Evolutionary conservation across 1,140 invertebrate genomes (phyloP), one percentile per base, ranked within the genome.

Genomic region (Anadara kagoshimensis): DNA sequence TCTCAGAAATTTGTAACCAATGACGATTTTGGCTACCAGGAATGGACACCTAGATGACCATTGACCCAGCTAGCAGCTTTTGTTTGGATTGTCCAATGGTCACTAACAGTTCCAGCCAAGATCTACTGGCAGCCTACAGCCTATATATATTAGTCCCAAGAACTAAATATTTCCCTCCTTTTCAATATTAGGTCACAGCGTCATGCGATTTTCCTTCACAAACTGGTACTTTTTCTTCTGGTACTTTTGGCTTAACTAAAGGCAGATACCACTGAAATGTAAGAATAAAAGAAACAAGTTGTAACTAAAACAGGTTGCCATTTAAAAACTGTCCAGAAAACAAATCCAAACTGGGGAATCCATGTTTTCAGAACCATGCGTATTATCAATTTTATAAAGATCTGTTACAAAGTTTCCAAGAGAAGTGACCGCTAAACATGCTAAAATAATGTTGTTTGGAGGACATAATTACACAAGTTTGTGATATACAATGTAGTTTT

Each of bases 231-330:
- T 61, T 61, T 3, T n/a, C n/a, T n/a, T n/a, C 29, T 36, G 29
- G 29, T 36, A 36, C 29, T 44, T 61, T 61, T 3, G 58, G 58
- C 29, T 61, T 61, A 4, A 61, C 58, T 16, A 61, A 20, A 10
- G 58, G 58, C 58, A 61, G 43, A 16, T 61, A 61, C 58, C 58
- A 61, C 58, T 61, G 58, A 45, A 61, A 61, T 11, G n/a, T 49
- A 11, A 49, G 7, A 61, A 44, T 20, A 20, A 16, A 61, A 7
- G 5, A 41, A 5, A 1, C 1, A 5, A 16, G 8, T 16, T 10
- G 45, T 16, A 47, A 47, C 8, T 10, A 10, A 47, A 8, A 47
- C 16, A 16, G 8, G 8, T 10, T 16, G 45, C 8, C 45, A 10
- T 10, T 47, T 47, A 10, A 47, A 47, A 47, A 16, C 45, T 10